phyloP scores from a whole-genome alignment of 64 coral and sea anemone genomes.

The Catalaphyllia jardinei region DNA sequence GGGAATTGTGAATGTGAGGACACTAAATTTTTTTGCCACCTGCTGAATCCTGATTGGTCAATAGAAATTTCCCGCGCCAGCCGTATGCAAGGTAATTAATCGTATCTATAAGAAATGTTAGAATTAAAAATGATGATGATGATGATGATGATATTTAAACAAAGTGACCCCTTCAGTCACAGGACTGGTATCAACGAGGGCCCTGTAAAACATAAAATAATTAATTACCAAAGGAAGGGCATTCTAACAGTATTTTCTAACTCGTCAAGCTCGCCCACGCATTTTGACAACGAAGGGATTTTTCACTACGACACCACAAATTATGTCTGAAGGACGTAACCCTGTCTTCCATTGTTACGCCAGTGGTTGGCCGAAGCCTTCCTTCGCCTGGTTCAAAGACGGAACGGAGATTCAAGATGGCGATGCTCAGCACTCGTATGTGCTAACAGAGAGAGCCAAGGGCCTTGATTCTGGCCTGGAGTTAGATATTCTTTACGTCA shows the following conservation, averaged over 20 bases:
- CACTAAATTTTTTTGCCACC: no score
- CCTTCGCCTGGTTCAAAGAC: conserved; percentile 5
- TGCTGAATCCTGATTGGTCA: no score
- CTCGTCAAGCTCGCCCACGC: not conserved
- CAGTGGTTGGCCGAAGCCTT: conserved; percentile 26
- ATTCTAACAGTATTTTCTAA: not conserved
- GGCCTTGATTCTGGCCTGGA: not conserved
- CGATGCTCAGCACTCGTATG: not conserved
- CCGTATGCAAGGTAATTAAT: no score
- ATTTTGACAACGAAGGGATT: conserved; percentile 1
- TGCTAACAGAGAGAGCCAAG: not conserved
- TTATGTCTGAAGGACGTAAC: not conserved
- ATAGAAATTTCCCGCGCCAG: no score
- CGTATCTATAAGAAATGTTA: no score
- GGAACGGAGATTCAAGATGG: not conserved
- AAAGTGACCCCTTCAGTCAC: no score
- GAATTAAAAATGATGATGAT: no score
- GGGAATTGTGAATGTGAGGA: no score
- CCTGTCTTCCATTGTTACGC: conserved; percentile 35
- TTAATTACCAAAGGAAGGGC: no score
- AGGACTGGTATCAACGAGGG: no score
- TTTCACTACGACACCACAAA: conserved; percentile 28
- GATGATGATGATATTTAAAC: no score
- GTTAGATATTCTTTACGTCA: not conserved
- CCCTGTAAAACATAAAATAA: no score